Evolutionary conservation across 2,113 vertebrate species (phyloP), one percentile per base, ranked within the genome.

Genomic region (Sminthopsis crassicaudata): DNA sequence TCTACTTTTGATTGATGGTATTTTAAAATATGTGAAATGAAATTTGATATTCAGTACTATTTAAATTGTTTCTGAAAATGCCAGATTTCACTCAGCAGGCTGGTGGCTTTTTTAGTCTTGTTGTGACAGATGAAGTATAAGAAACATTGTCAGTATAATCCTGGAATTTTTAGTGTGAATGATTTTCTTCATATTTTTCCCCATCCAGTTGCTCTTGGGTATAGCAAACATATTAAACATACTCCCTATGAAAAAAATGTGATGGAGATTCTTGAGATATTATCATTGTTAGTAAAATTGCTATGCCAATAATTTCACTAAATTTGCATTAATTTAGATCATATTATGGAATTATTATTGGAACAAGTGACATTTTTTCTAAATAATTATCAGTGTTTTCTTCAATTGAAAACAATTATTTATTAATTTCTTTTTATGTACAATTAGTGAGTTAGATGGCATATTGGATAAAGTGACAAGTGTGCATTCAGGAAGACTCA

Each of bases 81-180:
- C 92, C 98, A 97, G 94, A 97, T 98, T 97, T 98, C 96, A 95
- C 98, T 98, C 98, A 98, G 98, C 98, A 97, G 97, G 91, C 95
- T 98, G 97, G 94, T 98, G 98, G 94, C 97, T 95, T 98, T 98
- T 98, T 98, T 95, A 97, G 98, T 96, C 96, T 92, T 97, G 91
- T 97, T 98, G 93, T 98, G 98, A 98, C 97, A 98, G 97, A 96
- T 98, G 97, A 97, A 97, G 94, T 95, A 98, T 97, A 97, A 98
- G 95, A 98, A 97, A 98, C 96, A 93, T 22, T 67, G 93, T 98
- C 97, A 98, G 97, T 96, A 97, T 97, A 97, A 97, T 97, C 95
- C 60, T 97, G 97, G 93, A 94, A 88, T 95, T 97, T 98, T 95
- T 92, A 93, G 94, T 95, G 95, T 96, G 97, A 96, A 91, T 92